These are phyloP conservation scores for Holcopasites calliopsidis DNA, from an alignment of 1,140 invertebrate genomes.

Conservation along the genomic window DNA sequence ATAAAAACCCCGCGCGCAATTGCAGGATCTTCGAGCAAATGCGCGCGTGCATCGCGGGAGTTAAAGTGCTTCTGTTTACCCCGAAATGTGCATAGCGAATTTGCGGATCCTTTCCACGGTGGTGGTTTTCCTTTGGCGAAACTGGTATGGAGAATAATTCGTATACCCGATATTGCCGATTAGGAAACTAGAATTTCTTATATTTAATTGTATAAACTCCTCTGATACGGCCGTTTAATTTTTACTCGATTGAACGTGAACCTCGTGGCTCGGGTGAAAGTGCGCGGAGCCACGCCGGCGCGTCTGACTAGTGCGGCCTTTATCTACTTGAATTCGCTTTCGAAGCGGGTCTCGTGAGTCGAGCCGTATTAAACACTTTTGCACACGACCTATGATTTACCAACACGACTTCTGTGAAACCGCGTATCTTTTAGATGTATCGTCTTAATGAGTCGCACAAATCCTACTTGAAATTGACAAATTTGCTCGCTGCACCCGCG, in stretches of 20 bases:
- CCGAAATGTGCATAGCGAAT: slow-evolving; percentile 17
- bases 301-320: slow-evolving; percentile 63
- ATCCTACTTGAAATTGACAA: neutral
- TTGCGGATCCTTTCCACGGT: too few species aligned
- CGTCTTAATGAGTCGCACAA: neutral
- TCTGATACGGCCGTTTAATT: too few species aligned
- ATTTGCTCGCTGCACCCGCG: neutral
- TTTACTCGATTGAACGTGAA: neutral
- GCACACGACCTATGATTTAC: neutral
- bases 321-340: slow-evolving; percentile 60
- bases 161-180: too few species aligned
- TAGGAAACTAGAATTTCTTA: too few species aligned
- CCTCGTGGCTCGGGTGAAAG: neutral
- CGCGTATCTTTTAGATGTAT: neutral
- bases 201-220: too few species aligned
- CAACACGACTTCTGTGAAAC: neutral
- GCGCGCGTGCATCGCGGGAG: neutral
- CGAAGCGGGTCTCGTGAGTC: neutral
- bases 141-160: too few species aligned
- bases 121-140: too few species aligned
- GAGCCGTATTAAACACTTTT: neutral
- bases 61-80: slow-evolving; percentile 11
- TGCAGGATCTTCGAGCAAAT: neutral
- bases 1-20: slow-evolving; percentile 29
- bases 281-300: neutral